Conservation (phyloP, 2,888 invertebrate genomes). For the Coenonympha arcania region DNA sequence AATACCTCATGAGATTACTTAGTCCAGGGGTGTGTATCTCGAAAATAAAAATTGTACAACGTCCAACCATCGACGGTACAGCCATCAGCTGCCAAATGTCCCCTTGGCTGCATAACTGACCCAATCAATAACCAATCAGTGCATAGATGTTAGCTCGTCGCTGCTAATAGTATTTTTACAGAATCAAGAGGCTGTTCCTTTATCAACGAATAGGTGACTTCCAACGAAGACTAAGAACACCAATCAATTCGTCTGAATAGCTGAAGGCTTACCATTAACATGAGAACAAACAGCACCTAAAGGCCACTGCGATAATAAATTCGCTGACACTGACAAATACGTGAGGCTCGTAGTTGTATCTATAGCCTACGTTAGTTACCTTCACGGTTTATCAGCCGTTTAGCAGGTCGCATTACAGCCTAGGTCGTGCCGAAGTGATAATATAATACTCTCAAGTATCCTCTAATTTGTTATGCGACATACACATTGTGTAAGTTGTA, state of each 20-base stretch:
- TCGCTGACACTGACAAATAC: slow-evolving; percentile 43
- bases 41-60: too few species aligned
- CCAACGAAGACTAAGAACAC: neutral
- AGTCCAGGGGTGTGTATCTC: too few species aligned
- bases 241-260: neutral
- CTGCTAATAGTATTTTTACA: too few species aligned
- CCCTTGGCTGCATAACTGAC: too few species aligned
- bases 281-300: slow-evolving; percentile 20
- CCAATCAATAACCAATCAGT: too few species aligned
- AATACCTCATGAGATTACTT: too few species aligned
- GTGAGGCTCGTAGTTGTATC: slow-evolving; percentile 43
- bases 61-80: too few species aligned
- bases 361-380: slow-evolving; percentile 37
- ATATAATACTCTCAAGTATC: neutral
- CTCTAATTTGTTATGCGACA: neutral
- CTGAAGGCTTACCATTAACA: slow-evolving; percentile 15
- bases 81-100: too few species aligned
- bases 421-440: slow-evolving; percentile 5
- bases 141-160: too few species aligned
- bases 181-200: too few species aligned
- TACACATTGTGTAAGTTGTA: neutral
- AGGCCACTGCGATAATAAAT: slow-evolving; percentile 42
- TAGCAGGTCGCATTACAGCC: slow-evolving; percentile 27
- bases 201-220: neutral
- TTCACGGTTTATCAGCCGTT: slow-evolving; percentile 45